Evolutionary conservation across 2,113 vertebrate genomes (phyloP).

Genomic region (Mixornis gularis): DNA sequence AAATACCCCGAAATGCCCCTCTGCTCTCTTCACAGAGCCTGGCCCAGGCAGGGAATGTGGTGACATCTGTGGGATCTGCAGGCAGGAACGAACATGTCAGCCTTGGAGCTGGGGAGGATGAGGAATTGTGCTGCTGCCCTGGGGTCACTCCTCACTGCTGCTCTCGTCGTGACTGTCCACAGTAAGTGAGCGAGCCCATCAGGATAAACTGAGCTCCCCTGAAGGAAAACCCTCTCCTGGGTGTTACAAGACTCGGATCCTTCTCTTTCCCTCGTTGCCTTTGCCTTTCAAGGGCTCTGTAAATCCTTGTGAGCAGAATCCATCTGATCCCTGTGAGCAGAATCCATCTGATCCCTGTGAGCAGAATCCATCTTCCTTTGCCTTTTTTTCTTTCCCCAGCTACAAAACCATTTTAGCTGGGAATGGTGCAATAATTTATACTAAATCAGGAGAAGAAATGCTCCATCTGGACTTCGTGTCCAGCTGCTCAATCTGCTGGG

Average conservation of each 20-base stretch:
- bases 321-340: background rate
- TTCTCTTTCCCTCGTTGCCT: background rate
- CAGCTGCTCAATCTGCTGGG: background rate
- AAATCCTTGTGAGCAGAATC: background rate
- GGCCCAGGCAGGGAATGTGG: background rate
- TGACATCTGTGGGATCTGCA: background rate
- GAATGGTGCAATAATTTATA: background rate
- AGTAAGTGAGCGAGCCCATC: background rate
- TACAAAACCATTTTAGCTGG: background rate
- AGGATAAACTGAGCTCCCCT: background rate
- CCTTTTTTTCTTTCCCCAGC: background rate
- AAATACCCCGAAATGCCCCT: background rate
- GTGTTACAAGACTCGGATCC: background rate
- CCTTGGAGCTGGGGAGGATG: background rate
- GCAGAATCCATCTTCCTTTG: background rate
- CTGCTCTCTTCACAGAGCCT: background rate
- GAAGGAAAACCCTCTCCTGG: background rate
- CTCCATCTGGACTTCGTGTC: background rate
- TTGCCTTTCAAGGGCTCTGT: accelerated
- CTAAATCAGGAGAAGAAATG: accelerated
- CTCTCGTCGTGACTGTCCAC: background rate
- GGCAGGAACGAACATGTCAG: background rate
- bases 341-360: no score
- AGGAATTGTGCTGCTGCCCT: background rate
- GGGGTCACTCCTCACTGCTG: background rate